Base-by-base conservation (phyloP, 1,140 invertebrate species). In the Goniozus legneri region DNA sequence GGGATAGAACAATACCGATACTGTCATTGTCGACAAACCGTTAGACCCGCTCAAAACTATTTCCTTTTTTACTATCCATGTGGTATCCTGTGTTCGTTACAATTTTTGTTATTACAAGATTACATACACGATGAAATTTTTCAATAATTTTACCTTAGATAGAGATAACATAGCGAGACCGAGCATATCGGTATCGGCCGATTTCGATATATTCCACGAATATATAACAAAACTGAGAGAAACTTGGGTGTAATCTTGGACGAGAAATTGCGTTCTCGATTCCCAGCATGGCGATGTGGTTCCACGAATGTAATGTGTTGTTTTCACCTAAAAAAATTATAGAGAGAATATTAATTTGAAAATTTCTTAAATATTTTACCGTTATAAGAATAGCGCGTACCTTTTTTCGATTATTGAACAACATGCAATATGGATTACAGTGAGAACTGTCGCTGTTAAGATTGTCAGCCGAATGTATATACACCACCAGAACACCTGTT, bases 371-470 rank as follows among this genome's bases (percentile, higher is more conserved):
- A 21, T 41, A 6, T 19, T 10, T 46, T 43, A n/a, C 24, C 32
- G n/a, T 40, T 24, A n/a, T n/a, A 27, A 27, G 4, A 27, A 27
- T 27, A 47, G 41, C 32, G 47, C 60, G 58, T 62, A 80, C 80
- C 71, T 80, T 80, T 42, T 74, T 71, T 18, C 78, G 69, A 50
- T 80, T 78, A 56, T 70, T 78, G 62, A 81, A 80, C 6, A 81
- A 50, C 30, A 80, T 73, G 60, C 79, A 82, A 47, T 81, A 82
- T 3, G 79, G 79, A 65, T 80, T 80, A 10, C 79, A 80, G 1
- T 77, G 75, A 19, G 65, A 60, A 36, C 60, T 64, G 48, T 79
- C 77, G 32, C 69, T 61, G 21, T 62, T 71, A 3, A 82, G 70
- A 58, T 77, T 77, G 16, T 72, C 68, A 7, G 79, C 79, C 22